A percentile compares a stretch with the other conserved stretches of the same genome.
Evolutionary conservation across 2,113 vertebrate genomes (phyloP).

Genomic region (Reinhardtius hippoglossoides): DNA sequence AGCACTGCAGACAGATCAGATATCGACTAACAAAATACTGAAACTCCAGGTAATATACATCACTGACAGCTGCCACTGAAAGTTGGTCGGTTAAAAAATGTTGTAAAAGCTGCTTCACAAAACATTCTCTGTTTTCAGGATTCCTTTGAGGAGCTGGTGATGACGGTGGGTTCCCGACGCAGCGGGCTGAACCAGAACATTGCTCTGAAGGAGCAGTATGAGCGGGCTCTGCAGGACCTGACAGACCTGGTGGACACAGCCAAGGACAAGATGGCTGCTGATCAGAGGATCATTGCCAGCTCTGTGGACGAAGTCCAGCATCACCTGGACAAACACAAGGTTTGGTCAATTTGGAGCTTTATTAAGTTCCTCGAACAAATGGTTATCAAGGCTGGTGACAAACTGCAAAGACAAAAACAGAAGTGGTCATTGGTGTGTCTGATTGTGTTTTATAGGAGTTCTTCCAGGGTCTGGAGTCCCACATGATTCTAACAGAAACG

Average conservation of each 20-base stretch:
- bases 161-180: slow-evolving; percentile 88
- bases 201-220: slow-evolving; percentile 91
- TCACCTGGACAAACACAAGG: slow-evolving; percentile 96
- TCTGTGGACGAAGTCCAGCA: slow-evolving; percentile 89
- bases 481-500: slow-evolving; percentile 92
- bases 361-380: neutral
- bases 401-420: neutral
- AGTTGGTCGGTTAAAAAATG: neutral
- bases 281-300: slow-evolving; percentile 88
- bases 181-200: slow-evolving; percentile 93
- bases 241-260: slow-evolving; percentile 93
- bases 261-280: slow-evolving; percentile 91
- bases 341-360: slow-evolving; percentile 48
- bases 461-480: slow-evolving; percentile 95
- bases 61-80: neutral
- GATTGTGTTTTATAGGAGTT: slow-evolving; percentile 86
- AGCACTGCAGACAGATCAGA: slow-evolving; percentile 87
- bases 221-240: slow-evolving; percentile 91
- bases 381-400: neutral
- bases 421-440: neutral
- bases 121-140: slow-evolving; percentile 81
- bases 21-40: slow-evolving; percentile 89
- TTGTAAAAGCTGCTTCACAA: neutral
- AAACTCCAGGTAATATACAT: slow-evolving; percentile 89
- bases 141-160: slow-evolving; percentile 91